Evolutionary conservation across 2,797 vertebrate genomes (phyloP).

Genomic region (Antrozous pallidus): DNA sequence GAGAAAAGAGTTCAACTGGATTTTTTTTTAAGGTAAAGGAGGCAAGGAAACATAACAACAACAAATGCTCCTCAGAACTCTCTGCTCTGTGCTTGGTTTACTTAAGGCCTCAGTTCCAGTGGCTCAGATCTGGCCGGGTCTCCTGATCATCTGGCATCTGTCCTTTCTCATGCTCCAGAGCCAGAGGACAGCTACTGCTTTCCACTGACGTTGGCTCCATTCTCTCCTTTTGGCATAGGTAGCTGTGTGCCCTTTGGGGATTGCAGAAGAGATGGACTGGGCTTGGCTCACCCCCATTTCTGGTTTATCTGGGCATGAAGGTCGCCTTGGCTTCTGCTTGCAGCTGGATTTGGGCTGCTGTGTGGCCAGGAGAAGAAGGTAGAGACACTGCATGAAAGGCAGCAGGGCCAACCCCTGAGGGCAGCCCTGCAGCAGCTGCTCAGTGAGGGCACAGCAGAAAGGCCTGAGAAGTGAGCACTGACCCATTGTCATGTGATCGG

Average conservation of each 20-base stretch:
- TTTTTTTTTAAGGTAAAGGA: neutral
- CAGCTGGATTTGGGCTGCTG: conserved; percentile 25
- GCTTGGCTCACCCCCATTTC: neutral
- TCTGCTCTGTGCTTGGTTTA: neutral
- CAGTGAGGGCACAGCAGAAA: neutral
- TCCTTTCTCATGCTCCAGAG: conserved; percentile 14
- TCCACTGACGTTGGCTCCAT: conserved; percentile 49
- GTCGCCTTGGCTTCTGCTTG: conserved; percentile 46
- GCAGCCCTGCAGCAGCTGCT: neutral
- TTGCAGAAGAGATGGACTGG: conserved; percentile 19
- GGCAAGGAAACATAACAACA: neutral
- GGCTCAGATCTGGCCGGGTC: conserved; percentile 42
- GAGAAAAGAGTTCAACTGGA: neutral
- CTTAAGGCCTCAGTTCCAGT: neutral
- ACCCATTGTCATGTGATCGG: neutral
- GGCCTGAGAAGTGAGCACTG: neutral
- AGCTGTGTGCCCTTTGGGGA: conserved; percentile 38
- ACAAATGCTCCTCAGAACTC: neutral
- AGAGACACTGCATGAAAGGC: neutral
- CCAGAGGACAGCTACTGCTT: conserved; percentile 32
- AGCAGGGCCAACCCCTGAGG: neutral
- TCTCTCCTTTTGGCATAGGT: conserved; percentile 54
- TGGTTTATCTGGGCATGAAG: conserved; percentile 62
- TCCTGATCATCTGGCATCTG: conserved; percentile 33
- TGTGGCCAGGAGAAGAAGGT: neutral